These are phyloP conservation scores for Hydractinia symbiolongicarpus DNA, from an alignment of 30 jellyfish, hydroid and myxozoan species.

Conservation along the genomic window DNA sequence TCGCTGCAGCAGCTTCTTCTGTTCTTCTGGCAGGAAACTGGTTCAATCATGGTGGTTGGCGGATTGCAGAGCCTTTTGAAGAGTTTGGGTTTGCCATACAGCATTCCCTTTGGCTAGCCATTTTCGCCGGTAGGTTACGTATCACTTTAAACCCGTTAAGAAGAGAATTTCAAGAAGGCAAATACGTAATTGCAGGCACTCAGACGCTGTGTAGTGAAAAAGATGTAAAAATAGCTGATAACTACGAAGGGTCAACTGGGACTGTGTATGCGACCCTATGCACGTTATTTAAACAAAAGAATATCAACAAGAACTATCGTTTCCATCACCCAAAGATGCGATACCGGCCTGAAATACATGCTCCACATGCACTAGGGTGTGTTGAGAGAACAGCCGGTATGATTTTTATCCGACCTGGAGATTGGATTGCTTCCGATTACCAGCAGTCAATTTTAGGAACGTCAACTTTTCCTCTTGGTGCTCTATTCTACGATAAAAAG, in stretches of 20 bases:
- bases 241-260: slow-evolving; percentile 27
- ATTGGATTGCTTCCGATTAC: slow-evolving; percentile 14
- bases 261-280: slow-evolving; percentile 25
- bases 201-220: slow-evolving; percentile 6
- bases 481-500: slow-evolving; percentile 13
- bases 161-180: not conserved
- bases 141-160: slow-evolving; percentile 10
- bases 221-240: slow-evolving; percentile 9
- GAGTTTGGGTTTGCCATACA: slow-evolving; percentile 34
- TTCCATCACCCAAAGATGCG: not conserved
- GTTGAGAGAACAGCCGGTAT: slow-evolving; percentile 30
- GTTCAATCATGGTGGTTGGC: not conserved
- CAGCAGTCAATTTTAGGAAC: slow-evolving; percentile 10
- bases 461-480: slow-evolving; percentile 5
- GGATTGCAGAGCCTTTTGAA: not conserved
- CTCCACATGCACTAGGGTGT: slow-evolving; percentile 27
- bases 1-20: slow-evolving; percentile 39
- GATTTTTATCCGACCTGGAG: slow-evolving; percentile 30
- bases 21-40: slow-evolving; percentile 22
- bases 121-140: slow-evolving; percentile 25
- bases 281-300: slow-evolving; percentile 14
- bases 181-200: slow-evolving; percentile 15
- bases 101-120: slow-evolving; percentile 32
- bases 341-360: slow-evolving; percentile 32
- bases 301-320: not conserved